Base-by-base conservation (phyloP, 2,113 vertebrate genomes). In the Sapajus apella region DNA sequence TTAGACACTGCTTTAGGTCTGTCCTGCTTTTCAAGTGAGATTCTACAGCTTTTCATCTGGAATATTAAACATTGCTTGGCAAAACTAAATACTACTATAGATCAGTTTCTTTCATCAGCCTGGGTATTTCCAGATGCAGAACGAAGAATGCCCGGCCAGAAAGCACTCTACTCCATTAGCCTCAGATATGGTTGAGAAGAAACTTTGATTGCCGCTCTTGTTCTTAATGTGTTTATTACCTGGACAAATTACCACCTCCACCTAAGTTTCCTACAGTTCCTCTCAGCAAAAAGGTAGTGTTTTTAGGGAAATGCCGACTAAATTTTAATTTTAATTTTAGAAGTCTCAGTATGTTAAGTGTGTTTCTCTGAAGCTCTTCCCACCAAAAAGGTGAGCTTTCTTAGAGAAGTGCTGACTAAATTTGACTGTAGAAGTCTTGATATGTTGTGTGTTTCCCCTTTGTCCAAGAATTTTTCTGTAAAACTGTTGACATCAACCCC, bases 301-400 rank as follows among this genome's bases (percentile, higher is more conserved):
- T 85, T 91, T 89, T 55, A 87, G 23, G 35, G 6, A 37, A 93
- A 61, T 35, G n/a, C 50, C 97, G 68, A 95, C 84, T 93, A 89
- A 21, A 73, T 92, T 97, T 95, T 68, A 87, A 43, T 43, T 96
- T 94, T 87, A 80, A 43, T 43, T 96, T 94, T 87, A 80, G 64
- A 93, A 72, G 56, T 87, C 92, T 73, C 32, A 1, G 4, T 84
- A 45, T 47, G 40, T 76, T 76, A 30, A 47, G 47, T 56, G 2
- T 76, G 37, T 45, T 96, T 88, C 76, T 66, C 37, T 8, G 27
- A 13, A 30, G 55, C 70, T 88, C 40, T 91, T 75, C 35, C 87
- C 30, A 35, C 35, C 70, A 40, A 80, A 84, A 82, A 32, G 7
- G 8, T 37, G 23, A 93, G 18, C 37, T 2, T 50, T 87, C 88